Conservation (phyloP, 2,888 invertebrate species). For the Trachelus stipa region DNA sequence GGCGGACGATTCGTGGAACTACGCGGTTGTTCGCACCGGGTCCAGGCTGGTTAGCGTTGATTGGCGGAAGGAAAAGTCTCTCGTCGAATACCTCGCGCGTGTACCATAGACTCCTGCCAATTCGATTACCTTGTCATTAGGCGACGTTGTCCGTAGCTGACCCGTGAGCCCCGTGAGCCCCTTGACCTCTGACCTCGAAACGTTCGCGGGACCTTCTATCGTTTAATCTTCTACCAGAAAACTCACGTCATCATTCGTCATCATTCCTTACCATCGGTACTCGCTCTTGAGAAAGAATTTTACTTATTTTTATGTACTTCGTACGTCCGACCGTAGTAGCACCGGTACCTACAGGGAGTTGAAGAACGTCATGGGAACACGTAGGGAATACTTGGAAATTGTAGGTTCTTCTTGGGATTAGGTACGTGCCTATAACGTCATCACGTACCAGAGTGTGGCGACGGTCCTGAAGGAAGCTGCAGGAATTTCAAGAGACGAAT, state of each 20-base stretch:
- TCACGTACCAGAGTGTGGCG: background rate
- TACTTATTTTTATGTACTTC: background rate
- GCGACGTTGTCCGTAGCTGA: slow-evolving; percentile 2
- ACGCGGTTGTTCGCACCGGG: background rate
- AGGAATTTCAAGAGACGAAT: background rate
- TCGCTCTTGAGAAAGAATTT: background rate
- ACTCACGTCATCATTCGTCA: background rate
- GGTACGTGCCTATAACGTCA: background rate
- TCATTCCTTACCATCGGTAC: background rate
- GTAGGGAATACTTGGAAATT: background rate
- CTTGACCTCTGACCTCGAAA: background rate
- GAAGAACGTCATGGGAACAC: background rate
- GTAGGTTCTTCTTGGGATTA: background rate
- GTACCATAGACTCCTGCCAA: slow-evolving; percentile 10
- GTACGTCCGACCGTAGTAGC: background rate
- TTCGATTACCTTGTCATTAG: slow-evolving; percentile 26
- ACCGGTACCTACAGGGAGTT: background rate
- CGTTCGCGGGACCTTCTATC: background rate
- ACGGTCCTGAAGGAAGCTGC: background rate
- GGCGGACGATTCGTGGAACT: background rate
- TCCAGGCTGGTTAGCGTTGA: slow-evolving; percentile 9
- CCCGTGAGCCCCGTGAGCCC: background rate
- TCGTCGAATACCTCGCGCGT: slow-evolving; percentile 14
- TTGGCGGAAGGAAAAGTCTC: slow-evolving; percentile 24
- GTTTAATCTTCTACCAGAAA: background rate